Conservation (phyloP, 1,140 invertebrate species). For the Luehdorfia chinensis region DNA sequence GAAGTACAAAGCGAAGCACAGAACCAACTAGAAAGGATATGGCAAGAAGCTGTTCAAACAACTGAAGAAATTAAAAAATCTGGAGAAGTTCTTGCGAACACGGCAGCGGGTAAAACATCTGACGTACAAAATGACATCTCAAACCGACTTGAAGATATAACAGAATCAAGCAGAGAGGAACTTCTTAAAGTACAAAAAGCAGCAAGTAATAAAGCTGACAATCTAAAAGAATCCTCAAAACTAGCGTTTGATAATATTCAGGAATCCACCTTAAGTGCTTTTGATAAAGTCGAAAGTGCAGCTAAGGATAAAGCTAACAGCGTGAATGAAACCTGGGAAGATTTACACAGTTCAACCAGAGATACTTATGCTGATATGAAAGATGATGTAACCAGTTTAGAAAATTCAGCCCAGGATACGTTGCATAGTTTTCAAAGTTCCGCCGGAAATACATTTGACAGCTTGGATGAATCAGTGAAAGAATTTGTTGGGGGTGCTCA, state of each 20-base stretch:
- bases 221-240: conserved; percentile 47
- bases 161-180: conserved; percentile 38
- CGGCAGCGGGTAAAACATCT: conserved; percentile 46
- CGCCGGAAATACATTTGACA: conserved; percentile 67
- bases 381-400: conserved; percentile 53
- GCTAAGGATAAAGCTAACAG: conserved; percentile 57
- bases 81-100: conserved; percentile 49
- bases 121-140: conserved; percentile 36
- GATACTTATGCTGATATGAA: conserved; percentile 60
- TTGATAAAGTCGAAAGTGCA: conserved; percentile 64
- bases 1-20: conserved; percentile 41
- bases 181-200: conserved; percentile 34
- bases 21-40: conserved; percentile 56
- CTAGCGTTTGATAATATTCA: conserved; percentile 54
- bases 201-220: conserved; percentile 37
- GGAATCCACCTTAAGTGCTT: conserved; percentile 62
- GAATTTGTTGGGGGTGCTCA: conserved; percentile 45
- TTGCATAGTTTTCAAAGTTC: conserved; percentile 68
- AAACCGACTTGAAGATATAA: conserved; percentile 37
- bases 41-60: conserved; percentile 55
- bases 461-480: conserved; percentile 57
- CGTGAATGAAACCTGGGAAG: conserved; percentile 53
- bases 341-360: conserved; percentile 56
- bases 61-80: conserved; percentile 62
- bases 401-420: conserved; percentile 61